Conservation (phyloP, 2,113 vertebrate species). For the Psettodes erumei region DNA sequence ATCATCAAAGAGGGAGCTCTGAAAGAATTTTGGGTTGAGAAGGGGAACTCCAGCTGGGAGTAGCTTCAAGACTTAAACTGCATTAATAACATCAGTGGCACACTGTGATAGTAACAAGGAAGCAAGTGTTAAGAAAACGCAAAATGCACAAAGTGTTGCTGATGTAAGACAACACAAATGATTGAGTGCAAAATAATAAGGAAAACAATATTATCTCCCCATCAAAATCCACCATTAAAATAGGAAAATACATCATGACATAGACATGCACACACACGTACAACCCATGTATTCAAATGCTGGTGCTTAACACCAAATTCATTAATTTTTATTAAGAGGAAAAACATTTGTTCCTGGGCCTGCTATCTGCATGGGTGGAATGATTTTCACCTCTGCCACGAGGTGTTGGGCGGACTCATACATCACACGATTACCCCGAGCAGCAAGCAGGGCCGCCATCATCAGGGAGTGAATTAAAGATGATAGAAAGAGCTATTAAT, state of each 20-base stretch:
- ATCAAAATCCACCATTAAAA: slow-evolving; percentile 30
- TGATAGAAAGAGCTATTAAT: slow-evolving; percentile 99
- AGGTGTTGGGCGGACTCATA: slow-evolving; percentile 98
- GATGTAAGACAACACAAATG: slow-evolving; percentile 32
- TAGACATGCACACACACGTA: slow-evolving; percentile 19
- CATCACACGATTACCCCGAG: slow-evolving; percentile 99
- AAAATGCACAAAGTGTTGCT: slow-evolving; percentile 6
- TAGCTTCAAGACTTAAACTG: slow-evolving; percentile 35
- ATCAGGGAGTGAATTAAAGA: slow-evolving; percentile 99
- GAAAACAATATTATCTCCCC: slow-evolving; percentile 48
- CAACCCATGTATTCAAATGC: slow-evolving; percentile 49
- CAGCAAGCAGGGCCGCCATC: slow-evolving; percentile 96
- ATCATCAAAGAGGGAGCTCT: slow-evolving; percentile 64
- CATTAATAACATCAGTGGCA: slow-evolving; percentile 50
- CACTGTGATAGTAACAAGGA: slow-evolving; percentile 29
- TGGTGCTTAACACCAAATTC: slow-evolving; percentile 88
- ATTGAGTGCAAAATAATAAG: slow-evolving; percentile 36
- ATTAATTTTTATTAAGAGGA: slow-evolving; percentile 98
- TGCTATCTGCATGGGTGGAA: slow-evolving; percentile 98
- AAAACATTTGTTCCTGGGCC: slow-evolving; percentile 92
- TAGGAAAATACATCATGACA: slow-evolving; percentile 33
- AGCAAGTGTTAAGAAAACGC: background rate
- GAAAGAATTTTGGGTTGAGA: slow-evolving; percentile 49
- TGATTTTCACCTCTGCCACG: slow-evolving; percentile 99
- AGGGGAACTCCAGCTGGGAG: slow-evolving; percentile 73